Conservation (phyloP, 2,888 invertebrate genomes). For the Pseudococcus viburni region DNA sequence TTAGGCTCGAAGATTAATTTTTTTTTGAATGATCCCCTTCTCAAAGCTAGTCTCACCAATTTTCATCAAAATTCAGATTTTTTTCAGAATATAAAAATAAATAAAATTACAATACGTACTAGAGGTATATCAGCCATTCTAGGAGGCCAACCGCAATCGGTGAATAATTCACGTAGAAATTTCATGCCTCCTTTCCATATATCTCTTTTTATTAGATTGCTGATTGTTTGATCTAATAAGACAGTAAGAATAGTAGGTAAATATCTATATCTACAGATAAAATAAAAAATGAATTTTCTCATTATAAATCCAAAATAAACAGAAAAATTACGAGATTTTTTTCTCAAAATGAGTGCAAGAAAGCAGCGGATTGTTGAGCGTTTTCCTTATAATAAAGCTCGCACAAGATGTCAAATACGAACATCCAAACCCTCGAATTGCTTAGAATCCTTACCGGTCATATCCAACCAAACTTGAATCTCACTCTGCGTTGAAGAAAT, state of each 20-base stretch:
- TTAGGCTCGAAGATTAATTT: too few relatives aligned
- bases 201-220: conserved; percentile 68
- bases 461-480: conserved; percentile 83
- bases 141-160: conserved; percentile 68
- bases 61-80: neutral
- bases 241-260: conserved; percentile 68
- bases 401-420: neutral
- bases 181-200: conserved; percentile 68
- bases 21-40: too few relatives aligned
- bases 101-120: conserved; percentile 60
- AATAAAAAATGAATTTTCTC: too few relatives aligned
- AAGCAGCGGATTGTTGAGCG: too few relatives aligned
- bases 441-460: conserved; percentile 79
- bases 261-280: too few relatives aligned
- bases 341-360: too few relatives aligned
- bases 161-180: conserved; percentile 68
- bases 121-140: conserved; percentile 68
- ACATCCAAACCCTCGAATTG: neutral
- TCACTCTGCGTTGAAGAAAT: conserved; percentile 78
- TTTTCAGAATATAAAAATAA: neutral
- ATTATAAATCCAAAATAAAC: too few relatives aligned
- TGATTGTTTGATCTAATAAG: conserved; percentile 68
- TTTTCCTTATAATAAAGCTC: too few relatives aligned
- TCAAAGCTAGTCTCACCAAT: too few relatives aligned
- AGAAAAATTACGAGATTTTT: too few relatives aligned